phyloP scores from a whole-genome alignment of 2,888 invertebrate genomes.

The Euphydryas editha region DNA sequence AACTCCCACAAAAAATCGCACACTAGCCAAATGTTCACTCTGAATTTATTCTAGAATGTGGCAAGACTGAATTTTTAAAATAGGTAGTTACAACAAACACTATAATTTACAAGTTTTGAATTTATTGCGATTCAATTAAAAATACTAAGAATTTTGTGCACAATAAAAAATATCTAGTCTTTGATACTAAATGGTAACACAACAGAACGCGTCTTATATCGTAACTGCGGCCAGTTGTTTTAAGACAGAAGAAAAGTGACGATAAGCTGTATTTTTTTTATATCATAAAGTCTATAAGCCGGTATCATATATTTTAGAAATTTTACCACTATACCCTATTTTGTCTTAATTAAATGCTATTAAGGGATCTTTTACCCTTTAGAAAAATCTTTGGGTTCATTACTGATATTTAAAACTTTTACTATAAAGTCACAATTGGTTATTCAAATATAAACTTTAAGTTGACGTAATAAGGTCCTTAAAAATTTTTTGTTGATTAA shows the following conservation, averaged over 20 bases:
- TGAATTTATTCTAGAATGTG: too few relatives aligned
- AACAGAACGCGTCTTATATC: too few relatives aligned
- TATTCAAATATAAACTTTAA: slow-evolving; percentile 18
- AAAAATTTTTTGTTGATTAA: slow-evolving; percentile 4
- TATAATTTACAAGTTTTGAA: too few relatives aligned
- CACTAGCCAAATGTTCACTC: too few relatives aligned
- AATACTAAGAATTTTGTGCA: too few relatives aligned
- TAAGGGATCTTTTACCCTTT: slow-evolving; percentile 63
- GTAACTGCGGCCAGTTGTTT: background rate
- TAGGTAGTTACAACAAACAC: too few relatives aligned
- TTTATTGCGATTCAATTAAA: too few relatives aligned
- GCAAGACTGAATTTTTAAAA: too few relatives aligned
- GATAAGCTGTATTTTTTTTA: background rate
- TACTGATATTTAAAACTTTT: slow-evolving; percentile 50
- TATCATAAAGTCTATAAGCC: slow-evolving; percentile 19
- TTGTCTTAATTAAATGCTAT: slow-evolving; percentile 69
- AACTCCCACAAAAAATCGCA: too few relatives aligned
- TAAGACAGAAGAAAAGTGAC: background rate
- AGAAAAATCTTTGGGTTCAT: slow-evolving; percentile 70
- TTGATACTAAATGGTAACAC: too few relatives aligned
- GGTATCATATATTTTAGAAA: slow-evolving; percentile 22
- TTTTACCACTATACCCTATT: slow-evolving; percentile 25
- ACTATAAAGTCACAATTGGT: slow-evolving; percentile 1
- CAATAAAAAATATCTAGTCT: too few relatives aligned
- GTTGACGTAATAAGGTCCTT: background rate